Evolutionary conservation across 2,113 vertebrate species (phyloP).

Genomic region (Heloderma charlesbogerti): DNA sequence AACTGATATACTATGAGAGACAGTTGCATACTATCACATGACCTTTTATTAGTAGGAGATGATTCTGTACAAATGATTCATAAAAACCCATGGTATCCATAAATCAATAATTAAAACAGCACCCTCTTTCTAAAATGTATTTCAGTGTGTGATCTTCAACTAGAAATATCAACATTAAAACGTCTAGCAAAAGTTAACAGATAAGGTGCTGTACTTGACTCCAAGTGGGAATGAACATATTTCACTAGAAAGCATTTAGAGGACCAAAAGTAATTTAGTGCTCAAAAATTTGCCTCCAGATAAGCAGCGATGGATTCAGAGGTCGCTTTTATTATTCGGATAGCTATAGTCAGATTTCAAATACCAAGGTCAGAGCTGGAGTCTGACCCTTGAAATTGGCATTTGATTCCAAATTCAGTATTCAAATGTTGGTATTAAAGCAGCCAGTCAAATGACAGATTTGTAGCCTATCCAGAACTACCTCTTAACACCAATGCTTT

Average conservation of each 20-base stretch:
- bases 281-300: not conserved
- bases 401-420: slow-evolving; percentile 15
- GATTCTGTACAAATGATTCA: slow-evolving; percentile 37
- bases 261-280: not conserved
- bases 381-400: slow-evolving; percentile 9
- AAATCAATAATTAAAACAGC: slow-evolving; percentile 27
- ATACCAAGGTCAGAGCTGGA: not conserved
- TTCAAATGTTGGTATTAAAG: slow-evolving; percentile 18
- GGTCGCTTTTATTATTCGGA: not conserved
- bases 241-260: not conserved
- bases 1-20: slow-evolving; percentile 46
- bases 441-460: not conserved
- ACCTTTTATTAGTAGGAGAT: slow-evolving; percentile 41
- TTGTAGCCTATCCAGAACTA: not conserved
- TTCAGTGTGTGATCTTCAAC: not conserved
- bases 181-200: not conserved
- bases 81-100: slow-evolving; percentile 32
- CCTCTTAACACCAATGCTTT: not conserved
- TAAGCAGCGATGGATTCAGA: slow-evolving; percentile 1
- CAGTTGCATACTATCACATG: slow-evolving; percentile 18
- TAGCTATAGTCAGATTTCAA: not conserved
- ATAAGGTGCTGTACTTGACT: not conserved
- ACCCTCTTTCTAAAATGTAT: not conserved
- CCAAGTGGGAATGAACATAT: not conserved
- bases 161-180: not conserved